Base-by-base conservation (phyloP, 1,140 invertebrate species). In the Ceratina australensis region DNA sequence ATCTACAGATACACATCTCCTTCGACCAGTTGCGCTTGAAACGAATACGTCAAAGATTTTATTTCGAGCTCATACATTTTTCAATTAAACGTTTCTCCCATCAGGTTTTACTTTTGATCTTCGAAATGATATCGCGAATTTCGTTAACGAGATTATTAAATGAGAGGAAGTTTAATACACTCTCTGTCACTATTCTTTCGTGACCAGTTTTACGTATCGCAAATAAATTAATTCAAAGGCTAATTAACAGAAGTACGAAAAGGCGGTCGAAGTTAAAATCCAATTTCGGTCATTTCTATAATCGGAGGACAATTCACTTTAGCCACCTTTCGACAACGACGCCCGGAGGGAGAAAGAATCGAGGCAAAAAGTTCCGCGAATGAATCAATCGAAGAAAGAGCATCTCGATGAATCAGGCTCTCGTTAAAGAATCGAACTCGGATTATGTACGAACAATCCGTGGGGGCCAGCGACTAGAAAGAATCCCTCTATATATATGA, bases 361-460 rank as follows among this genome's bases (percentile, higher is more conserved):
- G n/a, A 15, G 67, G 15, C 28, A 59, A 71, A 60, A 60, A 71
- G 33, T 59, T 57, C 52, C 28, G 18, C 20, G 20, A 24, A 47
- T 54, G 52, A 71, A 60, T 57, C 54, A 71, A 71, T 71, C 68
- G 68, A 59, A 59, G 68, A 47, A 71, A 71, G 68, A 59, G 54
- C 56, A 71, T 47, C 33, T 54, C 33, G 68, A 59, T 24, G 54
- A 71, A 71, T 57, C 54, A 8, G 68, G 16, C 54, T 71, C 33
- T 42, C 28, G 54, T 59, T 28, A 71, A 57, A 71, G 68, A 71
- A 59, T 71, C 54, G 54, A 26, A 24, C 49, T 56, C 20, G 54
- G 56, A 71, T 71, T 71, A 71, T 57, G 33, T 22, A 54, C 68
- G 54, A 71, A 71, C 68, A 71, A 71, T 71, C 33, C 68, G 65